These are phyloP conservation scores for Pinna nobilis DNA, from an alignment of 1,140 invertebrate genomes.

Conservation along the genomic window DNA sequence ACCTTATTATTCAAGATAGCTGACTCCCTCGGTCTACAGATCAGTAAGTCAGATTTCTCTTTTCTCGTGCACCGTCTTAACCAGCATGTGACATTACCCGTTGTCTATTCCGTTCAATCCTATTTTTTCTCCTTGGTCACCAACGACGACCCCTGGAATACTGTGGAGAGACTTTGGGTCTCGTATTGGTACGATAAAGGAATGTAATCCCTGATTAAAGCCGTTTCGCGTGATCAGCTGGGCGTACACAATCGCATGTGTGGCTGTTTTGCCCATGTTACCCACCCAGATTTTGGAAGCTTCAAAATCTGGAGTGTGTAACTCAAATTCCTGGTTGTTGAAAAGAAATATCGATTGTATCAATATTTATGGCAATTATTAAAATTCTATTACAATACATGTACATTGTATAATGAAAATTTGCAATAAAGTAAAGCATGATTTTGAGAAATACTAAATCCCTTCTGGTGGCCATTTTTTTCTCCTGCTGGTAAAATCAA, in stretches of 20 bases:
- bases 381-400: neutral
- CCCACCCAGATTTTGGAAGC: slow-evolving; percentile 95
- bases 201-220: slow-evolving; percentile 89
- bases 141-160: slow-evolving; percentile 85
- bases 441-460: too few relatives aligned
- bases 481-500: too few relatives aligned
- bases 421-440: too few relatives aligned
- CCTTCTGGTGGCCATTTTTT: too few relatives aligned
- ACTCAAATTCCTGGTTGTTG: slow-evolving; percentile 83
- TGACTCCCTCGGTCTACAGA: too few relatives aligned
- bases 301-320: slow-evolving; percentile 94
- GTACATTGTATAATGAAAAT: too few relatives aligned
- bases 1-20: too few relatives aligned
- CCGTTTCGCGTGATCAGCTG: slow-evolving; percentile 89
- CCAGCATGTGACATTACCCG: too few relatives aligned
- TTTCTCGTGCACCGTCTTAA: too few relatives aligned
- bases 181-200: slow-evolving; percentile 88
- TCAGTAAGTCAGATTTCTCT: too few relatives aligned
- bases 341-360: neutral
- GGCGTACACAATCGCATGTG: slow-evolving; percentile 91
- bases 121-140: slow-evolving; percentile 92
- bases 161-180: slow-evolving; percentile 84
- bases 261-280: slow-evolving; percentile 85
- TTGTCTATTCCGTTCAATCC: slow-evolving; percentile 93
- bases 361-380: neutral